A percentile compares a stretch with the other conserved stretches of the same genome.
Conservation (phyloP, 2,113 vertebrate genomes). For the Alethe castanea region DNA sequence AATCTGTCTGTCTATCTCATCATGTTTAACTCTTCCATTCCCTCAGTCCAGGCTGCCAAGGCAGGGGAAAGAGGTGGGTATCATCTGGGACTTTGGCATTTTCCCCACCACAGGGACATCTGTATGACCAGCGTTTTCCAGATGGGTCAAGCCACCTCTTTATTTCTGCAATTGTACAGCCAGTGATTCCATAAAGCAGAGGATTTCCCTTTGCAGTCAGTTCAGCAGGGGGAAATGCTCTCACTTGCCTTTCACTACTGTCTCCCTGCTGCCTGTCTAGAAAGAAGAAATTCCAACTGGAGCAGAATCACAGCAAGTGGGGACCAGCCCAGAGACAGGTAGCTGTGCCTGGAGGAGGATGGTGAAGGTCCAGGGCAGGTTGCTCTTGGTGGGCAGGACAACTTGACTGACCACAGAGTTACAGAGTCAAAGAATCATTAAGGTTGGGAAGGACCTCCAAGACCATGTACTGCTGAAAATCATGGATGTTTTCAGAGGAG, state of each 20-base stretch:
- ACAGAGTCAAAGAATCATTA: neutral
- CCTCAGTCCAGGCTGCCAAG: neutral
- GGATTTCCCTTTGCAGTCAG: neutral
- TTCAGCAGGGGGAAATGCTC: neutral
- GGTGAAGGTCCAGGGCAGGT: neutral
- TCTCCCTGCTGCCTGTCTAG: neutral
- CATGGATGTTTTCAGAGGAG: neutral
- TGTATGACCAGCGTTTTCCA: neutral
- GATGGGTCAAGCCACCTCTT: neutral
- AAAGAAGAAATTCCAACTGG: neutral
- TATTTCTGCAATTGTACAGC: neutral
- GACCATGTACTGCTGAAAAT: neutral
- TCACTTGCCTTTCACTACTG: neutral
- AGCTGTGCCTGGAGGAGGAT: neutral
- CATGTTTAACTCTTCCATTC: constrained; percentile 1
- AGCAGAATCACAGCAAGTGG: neutral
- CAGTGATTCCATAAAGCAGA: neutral
- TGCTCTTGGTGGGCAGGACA: neutral
- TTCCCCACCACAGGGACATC: neutral
- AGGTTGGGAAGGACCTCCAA: neutral
- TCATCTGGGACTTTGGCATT: neutral
- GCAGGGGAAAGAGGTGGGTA: neutral
- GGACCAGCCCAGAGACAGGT: neutral
- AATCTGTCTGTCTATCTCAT: neutral
- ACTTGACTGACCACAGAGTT: neutral